Conservation (phyloP, 2,113 vertebrate genomes). For the Menura novaehollandiae region DNA sequence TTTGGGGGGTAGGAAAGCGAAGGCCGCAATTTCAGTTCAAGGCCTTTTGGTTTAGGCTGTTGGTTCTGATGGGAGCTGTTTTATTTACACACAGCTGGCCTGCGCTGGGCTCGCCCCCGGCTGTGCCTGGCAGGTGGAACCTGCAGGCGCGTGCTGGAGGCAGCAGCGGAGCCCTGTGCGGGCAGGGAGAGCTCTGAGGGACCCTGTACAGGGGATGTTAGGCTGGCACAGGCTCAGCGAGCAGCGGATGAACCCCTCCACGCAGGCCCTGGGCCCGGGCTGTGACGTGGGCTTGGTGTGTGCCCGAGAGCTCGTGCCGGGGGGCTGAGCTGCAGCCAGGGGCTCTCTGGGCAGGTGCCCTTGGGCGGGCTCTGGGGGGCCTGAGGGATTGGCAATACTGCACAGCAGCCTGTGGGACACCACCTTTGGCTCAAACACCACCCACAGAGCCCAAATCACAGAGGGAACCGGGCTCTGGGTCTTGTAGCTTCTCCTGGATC, state of each 20-base stretch:
- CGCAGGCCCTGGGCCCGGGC: background rate
- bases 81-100: background rate
- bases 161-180: no score
- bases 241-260: background rate
- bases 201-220: background rate
- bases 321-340: background rate
- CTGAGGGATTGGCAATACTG: rapidly evolving
- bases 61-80: background rate
- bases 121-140: background rate
- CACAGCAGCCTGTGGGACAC: background rate
- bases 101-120: background rate
- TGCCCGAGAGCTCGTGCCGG: background rate
- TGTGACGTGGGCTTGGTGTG: background rate
- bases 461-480: background rate
- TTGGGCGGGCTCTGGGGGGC: background rate
- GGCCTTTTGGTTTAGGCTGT: background rate
- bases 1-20: background rate
- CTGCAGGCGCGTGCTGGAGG: no score
- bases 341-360: background rate
- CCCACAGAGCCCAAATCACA: background rate
- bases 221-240: background rate
- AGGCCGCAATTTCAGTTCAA: background rate
- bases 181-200: background rate
- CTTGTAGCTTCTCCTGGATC: background rate
- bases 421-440: background rate